Evolutionary conservation across 1,140 invertebrate species (phyloP), one percentile per base, ranked within the genome.

Genomic region (Scylla paramamosain): DNA sequence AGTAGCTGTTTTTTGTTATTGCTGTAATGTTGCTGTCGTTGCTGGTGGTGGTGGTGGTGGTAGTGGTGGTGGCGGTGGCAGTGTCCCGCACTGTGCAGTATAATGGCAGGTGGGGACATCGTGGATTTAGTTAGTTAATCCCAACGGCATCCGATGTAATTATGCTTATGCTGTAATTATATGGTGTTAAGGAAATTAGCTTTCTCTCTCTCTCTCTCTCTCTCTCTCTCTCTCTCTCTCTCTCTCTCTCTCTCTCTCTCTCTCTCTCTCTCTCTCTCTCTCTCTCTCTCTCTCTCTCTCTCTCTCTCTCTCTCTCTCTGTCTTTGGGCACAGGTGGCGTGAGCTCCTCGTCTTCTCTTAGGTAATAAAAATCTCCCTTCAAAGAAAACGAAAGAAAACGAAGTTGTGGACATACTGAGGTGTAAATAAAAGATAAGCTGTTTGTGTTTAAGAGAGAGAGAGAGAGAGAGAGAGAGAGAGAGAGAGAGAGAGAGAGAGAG

Each of bases 191-290:
- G 67, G 67, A 77, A 77, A n/a, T 77, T 77, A 77, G 20, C 67
- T 77, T n/a, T 77, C 67, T 77, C 67, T 77, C 67, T n/a, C 67
- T n/a, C 67, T 77, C 67, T 59, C 52, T 59, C 52, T 59, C 52
- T 59, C 52, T 59, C 52, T 59, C 52, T 59, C 52, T 59, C 52
- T 59, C 52, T 59, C 52, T 59, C 52, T 59, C 52, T 59, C 52
- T 59, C 52, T 59, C 52, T 59, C 52, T 59, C 52, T 59, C 52
- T 59, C 52, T 59, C 52, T 59, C 52, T 59, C 52, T 59, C 52
- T 59, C 52, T 59, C 52, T 59, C 52, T 59, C 52, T 59, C 52
- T 59, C 52, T 59, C 52, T 20, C 20, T 59, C 52, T 59, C 20
- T 59, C 20, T 20, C 52, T 59, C 52, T 59, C 52, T 20, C 52